Base-by-base conservation (phyloP, 2,888 invertebrate genomes). In the Gari tellinella region DNA sequence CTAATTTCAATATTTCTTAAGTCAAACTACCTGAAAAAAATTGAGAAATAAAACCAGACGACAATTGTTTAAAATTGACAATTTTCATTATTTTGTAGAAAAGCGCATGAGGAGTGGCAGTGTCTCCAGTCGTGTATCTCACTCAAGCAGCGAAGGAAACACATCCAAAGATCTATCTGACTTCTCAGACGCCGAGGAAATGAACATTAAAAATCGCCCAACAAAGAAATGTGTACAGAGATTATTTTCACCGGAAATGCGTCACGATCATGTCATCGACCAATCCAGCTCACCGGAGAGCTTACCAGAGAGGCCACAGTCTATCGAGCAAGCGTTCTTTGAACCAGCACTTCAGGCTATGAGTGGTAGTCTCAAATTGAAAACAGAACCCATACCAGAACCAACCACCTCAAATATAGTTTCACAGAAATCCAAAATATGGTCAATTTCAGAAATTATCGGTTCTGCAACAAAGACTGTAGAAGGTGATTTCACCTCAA, bases 361-460 rank as follows among this genome's bases (percentile, higher is more conserved):
- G 31, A 31, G 31, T 31, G 31, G 10, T 7, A 10, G 4, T 31
- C 4, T 31, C 5, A 31, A 31, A 31, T 7, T 7, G 4, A 10
- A 7, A 7, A 31, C 31, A 31, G 31, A 10, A 10, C 4, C 4
- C 10, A 10, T 40, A 1, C 38, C 8, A 23, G 21, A 4, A 19
- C n/a, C 25, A 12, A 48, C 57, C 1, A 19, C 37, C 8, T 38
- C 38, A 17, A 14, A 19, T 12, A 7, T 21, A 7, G 25, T 19
- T 21, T 45, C 43, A 48, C 60, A 65, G 19, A 82, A 80, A 62
- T 70, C 82, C 15, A 79, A 79, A 52, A 81, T 82, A 53, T 82
- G 82, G 82, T 82, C 82, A 21, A 82, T 82, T 25, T 81, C 80
- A n/a, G 76, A 80, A 56, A 80, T 80, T 12, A 70, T 76, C 21